Evolutionary conservation across 2,888 invertebrate genomes (phyloP).

Genomic region (Ditylenchus weischeri): DNA sequence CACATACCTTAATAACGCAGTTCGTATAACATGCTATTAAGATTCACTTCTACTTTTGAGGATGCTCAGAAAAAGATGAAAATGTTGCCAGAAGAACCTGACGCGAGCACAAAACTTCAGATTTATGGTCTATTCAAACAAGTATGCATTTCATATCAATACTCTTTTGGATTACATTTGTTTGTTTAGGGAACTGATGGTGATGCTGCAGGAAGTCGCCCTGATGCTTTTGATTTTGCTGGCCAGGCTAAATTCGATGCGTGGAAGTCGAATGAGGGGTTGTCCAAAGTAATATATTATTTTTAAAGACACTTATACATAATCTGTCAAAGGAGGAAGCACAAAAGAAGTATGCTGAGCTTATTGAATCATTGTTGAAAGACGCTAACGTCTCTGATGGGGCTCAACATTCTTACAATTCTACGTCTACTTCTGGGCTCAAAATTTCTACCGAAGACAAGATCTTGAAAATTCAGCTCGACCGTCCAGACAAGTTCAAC

Average conservation of each 20-base stretch:
- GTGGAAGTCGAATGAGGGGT: slow-evolving; percentile 63
- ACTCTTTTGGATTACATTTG: not conserved
- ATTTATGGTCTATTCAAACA: slow-evolving; percentile 66
- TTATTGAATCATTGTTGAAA: slow-evolving; percentile 60
- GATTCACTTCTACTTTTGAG: slow-evolving; percentile 35
- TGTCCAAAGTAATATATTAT: slow-evolving; percentile 60
- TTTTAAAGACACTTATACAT: too few relatives aligned
- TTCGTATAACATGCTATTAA: not conserved
- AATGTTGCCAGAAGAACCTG: slow-evolving; percentile 60
- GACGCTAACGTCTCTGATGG: slow-evolving; percentile 35
- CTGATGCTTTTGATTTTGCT: slow-evolving; percentile 66
- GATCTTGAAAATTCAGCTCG: slow-evolving; percentile 46
- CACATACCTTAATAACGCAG: not conserved
- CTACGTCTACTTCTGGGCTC: slow-evolving; percentile 22
- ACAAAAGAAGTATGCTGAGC: slow-evolving; percentile 61
- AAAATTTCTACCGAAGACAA: slow-evolving; percentile 43
- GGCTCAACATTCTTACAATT: not conserved
- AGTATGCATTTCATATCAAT: slow-evolving; percentile 49
- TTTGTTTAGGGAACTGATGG: slow-evolving; percentile 57
- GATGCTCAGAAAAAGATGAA: slow-evolving; percentile 50
- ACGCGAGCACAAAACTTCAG: slow-evolving; percentile 63
- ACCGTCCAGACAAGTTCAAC: slow-evolving; percentile 51
- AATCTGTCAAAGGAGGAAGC: slow-evolving; percentile 62
- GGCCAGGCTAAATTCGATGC: slow-evolving; percentile 66
- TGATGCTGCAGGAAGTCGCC: slow-evolving; percentile 62